A percentile compares a stretch with the other conserved stretches of the same genome.
Conservation (phyloP, 2,113 vertebrate species). For the Nymphicus hollandicus region DNA sequence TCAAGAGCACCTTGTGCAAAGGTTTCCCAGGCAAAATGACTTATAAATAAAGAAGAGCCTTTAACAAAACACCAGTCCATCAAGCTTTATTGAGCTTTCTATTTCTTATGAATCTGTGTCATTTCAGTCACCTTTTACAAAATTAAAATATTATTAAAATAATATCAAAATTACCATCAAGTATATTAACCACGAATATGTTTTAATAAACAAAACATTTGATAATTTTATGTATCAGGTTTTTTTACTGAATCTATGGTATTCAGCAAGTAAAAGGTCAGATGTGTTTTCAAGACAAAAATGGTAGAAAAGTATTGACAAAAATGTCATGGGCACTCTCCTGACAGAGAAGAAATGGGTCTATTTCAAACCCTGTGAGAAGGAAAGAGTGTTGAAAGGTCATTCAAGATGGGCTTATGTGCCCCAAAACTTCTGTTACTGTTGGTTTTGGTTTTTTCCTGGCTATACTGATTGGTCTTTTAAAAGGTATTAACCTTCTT, state of each 20-base stretch:
- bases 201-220: neutral
- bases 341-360: neutral
- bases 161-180: neutral
- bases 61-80: neutral
- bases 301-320: neutral
- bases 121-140: neutral
- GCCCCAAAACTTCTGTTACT: neutral
- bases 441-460: neutral
- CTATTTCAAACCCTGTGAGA: neutral
- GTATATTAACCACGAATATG: neutral
- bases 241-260: neutral
- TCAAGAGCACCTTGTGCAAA: neutral
- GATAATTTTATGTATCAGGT: neutral
- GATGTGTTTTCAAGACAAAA: neutral
- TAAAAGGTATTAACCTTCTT: neutral
- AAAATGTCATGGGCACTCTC: neutral
- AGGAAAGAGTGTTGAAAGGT: neutral
- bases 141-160: neutral
- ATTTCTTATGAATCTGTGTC: neutral
- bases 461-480: neutral
- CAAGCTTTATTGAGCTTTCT: neutral
- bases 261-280: conserved; percentile 8
- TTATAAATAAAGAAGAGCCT: neutral
- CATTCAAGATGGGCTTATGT: neutral
- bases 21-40: neutral